Evolutionary conservation across 2,888 invertebrate genomes (phyloP), one percentile per base, ranked within the genome.

Genomic region (Byasa hedistus): DNA sequence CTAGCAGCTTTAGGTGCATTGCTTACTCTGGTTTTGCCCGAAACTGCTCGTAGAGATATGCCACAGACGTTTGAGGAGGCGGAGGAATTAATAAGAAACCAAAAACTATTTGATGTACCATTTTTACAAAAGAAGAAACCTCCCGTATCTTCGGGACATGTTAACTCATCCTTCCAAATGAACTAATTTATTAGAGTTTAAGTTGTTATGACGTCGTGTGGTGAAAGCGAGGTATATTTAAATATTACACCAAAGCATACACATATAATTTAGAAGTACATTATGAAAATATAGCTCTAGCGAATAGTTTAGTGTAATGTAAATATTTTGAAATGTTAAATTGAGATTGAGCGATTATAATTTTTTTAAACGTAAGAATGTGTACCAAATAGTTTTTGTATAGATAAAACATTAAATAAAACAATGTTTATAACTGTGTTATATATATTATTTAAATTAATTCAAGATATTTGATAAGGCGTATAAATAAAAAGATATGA

Each of bases 41-140:
- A 90, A 71, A 89, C 89, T 2, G 84, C 85, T 0, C 75, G 73
- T 2, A 83, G 77, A 69, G 83, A 85, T 64, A 80, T 89, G 81
- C 89, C 89, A 0, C 85, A 89, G 66, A 83, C 86, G 0, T 89
- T 89, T 72, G 84, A 86, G 12, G 87, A 85, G 51, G 82, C 88
- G 1, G 89, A 89, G 68, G 69, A 72, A 5, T 67, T 90, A 51
- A 75, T 82, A 1, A 78, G 60, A 52, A 78, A 73, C 27, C 80
- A 80, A 57, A 78, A 74, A 19, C 75, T 84, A 36, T 83, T 84
- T 69, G 84, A 84, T 36, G 69, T 87, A 22, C 84, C 85, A n/a
- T 82, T 72, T 74, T 69, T 81, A 57, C 73, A 70, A 66, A 76
- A 73, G 64, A 70, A 61, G 61, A 64, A 61, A 36, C 56, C 23